phyloP scores from a whole-genome alignment of 2,113 vertebrate species.

The Lethenteron camtschaticum region DNA sequence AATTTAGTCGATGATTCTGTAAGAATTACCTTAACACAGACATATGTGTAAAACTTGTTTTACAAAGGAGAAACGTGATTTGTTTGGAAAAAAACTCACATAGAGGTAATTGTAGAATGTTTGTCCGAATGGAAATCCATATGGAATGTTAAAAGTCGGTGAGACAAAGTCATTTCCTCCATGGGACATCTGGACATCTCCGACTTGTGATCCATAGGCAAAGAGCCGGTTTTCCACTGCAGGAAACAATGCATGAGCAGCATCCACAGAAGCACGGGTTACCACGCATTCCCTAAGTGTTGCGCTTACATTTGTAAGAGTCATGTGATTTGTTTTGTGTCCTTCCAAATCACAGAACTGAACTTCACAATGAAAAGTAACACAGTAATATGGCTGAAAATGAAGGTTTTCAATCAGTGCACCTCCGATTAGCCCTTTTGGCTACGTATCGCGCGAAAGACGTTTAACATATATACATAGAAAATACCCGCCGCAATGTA shows the following conservation, averaged over 20 bases:
- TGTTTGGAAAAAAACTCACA: not conserved
- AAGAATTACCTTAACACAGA: not conserved
- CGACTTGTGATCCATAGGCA: not conserved
- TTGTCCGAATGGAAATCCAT: not conserved
- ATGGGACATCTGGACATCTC: not conserved
- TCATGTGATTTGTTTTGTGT: not conserved
- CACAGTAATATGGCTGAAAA: no score
- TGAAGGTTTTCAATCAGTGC: no score
- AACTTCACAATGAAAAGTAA: not conserved
- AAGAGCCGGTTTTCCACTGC: not conserved
- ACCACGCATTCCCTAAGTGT: not conserved
- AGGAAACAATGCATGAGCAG: not conserved
- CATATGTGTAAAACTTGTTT: not conserved
- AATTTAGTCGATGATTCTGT: not conserved
- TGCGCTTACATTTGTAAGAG: not conserved
- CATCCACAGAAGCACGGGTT: not conserved
- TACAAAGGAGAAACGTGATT: not conserved
- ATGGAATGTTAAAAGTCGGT: not conserved
- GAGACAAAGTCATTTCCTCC: not conserved
- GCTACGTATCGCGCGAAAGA: no score
- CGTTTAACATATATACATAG: no score
- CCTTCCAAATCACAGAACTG: not conserved
- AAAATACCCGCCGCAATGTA: no score
- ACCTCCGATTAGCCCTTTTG: no score
- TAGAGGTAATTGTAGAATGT: not conserved